Conservation (phyloP, 2,888 invertebrate species). For the Tanytarsus gracilentus region DNA sequence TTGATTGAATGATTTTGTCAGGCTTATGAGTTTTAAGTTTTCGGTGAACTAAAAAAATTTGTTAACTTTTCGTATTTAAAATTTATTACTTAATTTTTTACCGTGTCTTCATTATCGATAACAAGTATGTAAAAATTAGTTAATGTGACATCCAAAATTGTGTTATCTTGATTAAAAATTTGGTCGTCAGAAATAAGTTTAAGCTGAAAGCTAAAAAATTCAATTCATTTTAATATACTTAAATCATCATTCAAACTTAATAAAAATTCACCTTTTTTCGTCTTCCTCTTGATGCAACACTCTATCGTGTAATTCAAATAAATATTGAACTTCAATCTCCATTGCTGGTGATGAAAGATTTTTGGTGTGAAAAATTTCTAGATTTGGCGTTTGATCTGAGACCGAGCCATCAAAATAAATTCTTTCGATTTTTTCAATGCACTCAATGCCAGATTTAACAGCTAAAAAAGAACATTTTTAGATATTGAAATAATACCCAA, state of each 20-base stretch:
- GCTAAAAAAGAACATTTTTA: conserved; percentile 20
- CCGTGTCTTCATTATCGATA: conserved; percentile 35
- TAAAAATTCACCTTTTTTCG: conserved; percentile 32
- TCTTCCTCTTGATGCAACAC: conserved; percentile 31
- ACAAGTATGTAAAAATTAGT: conserved; percentile 40
- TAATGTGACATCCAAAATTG: conserved; percentile 30
- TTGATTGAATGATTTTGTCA: conserved; percentile 40
- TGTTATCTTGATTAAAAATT: background rate
- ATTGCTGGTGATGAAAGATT: conserved; percentile 40
- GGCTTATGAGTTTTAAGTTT: conserved; percentile 33
- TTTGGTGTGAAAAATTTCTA: conserved; percentile 35
- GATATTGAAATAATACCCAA: conserved; percentile 25
- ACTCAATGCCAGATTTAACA: conserved; percentile 29
- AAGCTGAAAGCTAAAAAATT: conserved; percentile 25
- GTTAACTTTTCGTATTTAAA: background rate
- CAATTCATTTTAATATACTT: background rate
- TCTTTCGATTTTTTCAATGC: conserved; percentile 28
- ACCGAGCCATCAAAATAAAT: conserved; percentile 26
- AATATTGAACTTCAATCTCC: conserved; percentile 38
- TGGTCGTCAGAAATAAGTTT: conserved; percentile 21
- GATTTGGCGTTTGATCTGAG: conserved; percentile 32
- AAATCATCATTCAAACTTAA: background rate
- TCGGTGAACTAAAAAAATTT: conserved; percentile 17
- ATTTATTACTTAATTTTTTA: background rate
- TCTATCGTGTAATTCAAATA: conserved; percentile 36